Conservation (phyloP, 1,140 invertebrate genomes). For the Pseudachorutes palmiensis region DNA sequence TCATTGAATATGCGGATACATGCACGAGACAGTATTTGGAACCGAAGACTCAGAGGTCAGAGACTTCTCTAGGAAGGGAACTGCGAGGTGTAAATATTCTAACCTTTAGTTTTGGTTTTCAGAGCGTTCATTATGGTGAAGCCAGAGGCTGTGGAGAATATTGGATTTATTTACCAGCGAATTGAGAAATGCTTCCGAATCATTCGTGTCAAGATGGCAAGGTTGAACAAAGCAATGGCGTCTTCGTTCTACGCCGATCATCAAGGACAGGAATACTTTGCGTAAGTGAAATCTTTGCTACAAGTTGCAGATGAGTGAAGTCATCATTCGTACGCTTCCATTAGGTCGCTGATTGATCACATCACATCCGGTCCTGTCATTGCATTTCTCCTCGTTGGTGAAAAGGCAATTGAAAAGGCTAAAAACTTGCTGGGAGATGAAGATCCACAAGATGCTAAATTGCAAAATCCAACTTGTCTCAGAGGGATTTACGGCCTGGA, state of each 20-base stretch:
- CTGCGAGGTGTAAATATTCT: constrained; percentile 11
- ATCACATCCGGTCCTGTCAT: constrained; percentile 63
- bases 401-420: constrained; percentile 57
- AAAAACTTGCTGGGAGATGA: constrained; percentile 51
- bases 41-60: constrained; percentile 32
- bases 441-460: constrained; percentile 56
- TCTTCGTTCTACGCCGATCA: constrained; percentile 53
- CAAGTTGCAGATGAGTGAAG: background rate
- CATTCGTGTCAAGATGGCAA: constrained; percentile 62
- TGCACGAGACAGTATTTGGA: constrained; percentile 36
- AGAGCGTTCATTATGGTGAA: constrained; percentile 70
- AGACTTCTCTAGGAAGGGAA: background rate
- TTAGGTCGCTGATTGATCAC: constrained; percentile 51
- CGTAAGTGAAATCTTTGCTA: constrained; percentile 46
- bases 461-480: constrained; percentile 52
- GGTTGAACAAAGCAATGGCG: constrained; percentile 54
- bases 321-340: constrained; percentile 10
- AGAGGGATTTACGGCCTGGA: constrained; percentile 66
- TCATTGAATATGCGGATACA: constrained; percentile 67
- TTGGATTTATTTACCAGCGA: constrained; percentile 62
- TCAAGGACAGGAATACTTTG: constrained; percentile 51
- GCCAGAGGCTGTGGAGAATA: constrained; percentile 56
- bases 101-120: constrained; percentile 22
- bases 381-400: constrained; percentile 64
- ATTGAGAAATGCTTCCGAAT: constrained; percentile 62